Conservation (phyloP, 2,888 invertebrate species). For the Pristionchus exspectatus region DNA sequence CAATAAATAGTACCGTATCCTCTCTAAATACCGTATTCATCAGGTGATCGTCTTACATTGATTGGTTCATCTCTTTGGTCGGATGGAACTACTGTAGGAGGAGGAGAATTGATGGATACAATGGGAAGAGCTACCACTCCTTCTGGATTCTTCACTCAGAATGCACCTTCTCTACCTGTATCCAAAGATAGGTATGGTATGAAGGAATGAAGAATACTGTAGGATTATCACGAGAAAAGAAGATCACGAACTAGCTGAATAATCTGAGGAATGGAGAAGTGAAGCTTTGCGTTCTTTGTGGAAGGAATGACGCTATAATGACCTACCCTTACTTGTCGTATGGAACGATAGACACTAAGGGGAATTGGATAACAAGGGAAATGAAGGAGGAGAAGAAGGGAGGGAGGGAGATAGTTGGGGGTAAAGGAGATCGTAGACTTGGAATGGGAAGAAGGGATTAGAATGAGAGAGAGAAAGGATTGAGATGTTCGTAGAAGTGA, state of each 20-base stretch:
- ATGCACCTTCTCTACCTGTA: neutral
- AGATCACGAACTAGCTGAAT: neutral
- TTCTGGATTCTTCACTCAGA: constrained; percentile 49
- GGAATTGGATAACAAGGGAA: constrained; percentile 15
- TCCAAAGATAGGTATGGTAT: constrained; percentile 35
- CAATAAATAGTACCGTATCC: neutral
- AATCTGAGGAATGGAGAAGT: neutral
- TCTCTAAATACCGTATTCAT: neutral
- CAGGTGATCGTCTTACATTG: constrained; percentile 27
- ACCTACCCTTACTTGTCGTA: neutral
- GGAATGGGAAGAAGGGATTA: constrained; percentile 10
- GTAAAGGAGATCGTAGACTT: neutral
- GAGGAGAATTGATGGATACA: constrained; percentile 48
- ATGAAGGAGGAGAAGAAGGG: neutral
- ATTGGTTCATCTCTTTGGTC: constrained; percentile 43
- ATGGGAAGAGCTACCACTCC: constrained; percentile 50
- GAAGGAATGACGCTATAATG: constrained; percentile 27
- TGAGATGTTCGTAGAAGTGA: neutral
- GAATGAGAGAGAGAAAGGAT: neutral
- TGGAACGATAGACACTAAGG: neutral
- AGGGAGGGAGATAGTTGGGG: constrained; percentile 44
- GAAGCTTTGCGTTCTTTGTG: neutral
- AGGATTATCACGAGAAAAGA: neutral
- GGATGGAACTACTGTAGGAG: constrained; percentile 48
- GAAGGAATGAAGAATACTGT: neutral